These are phyloP conservation scores for Nomada fabriciana DNA, from an alignment of 2,888 invertebrate genomes.

Conservation along the genomic window DNA sequence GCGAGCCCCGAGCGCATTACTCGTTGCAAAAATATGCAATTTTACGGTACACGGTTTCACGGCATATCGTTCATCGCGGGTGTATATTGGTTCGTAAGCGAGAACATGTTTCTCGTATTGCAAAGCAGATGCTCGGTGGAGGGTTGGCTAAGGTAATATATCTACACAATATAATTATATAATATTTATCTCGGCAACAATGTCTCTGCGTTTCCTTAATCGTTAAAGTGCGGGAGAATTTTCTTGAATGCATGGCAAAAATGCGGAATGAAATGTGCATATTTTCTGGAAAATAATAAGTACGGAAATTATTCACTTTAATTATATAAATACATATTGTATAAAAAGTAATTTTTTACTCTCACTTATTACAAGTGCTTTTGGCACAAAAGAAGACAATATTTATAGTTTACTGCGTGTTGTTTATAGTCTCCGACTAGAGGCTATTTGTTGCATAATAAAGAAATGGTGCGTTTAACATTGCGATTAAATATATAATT, in stretches of 20 bases:
- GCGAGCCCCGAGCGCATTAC: slow-evolving; percentile 34
- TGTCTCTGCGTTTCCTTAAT: neutral
- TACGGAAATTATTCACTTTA: too few relatives aligned
- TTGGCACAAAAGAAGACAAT: too few relatives aligned
- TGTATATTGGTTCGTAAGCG: slow-evolving; percentile 26
- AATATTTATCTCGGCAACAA: neutral
- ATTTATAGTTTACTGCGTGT: too few relatives aligned
- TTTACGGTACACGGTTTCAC: slow-evolving; percentile 32
- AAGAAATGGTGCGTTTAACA: neutral
- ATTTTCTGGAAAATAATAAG: too few relatives aligned
- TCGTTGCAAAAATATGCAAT: slow-evolving; percentile 50
- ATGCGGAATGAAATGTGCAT: too few relatives aligned
- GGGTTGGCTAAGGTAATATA: neutral
- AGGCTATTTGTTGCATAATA: neutral
- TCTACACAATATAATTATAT: neutral
- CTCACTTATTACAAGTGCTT: too few relatives aligned
- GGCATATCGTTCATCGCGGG: slow-evolving; percentile 21
- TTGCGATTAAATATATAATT: neutral
- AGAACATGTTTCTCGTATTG: slow-evolving; percentile 24
- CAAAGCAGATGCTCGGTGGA: slow-evolving; percentile 9
- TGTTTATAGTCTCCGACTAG: too few relatives aligned
- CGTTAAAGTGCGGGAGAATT: too few relatives aligned
- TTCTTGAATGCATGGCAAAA: too few relatives aligned
- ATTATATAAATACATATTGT: too few relatives aligned
- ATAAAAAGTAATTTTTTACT: too few relatives aligned